Evolutionary conservation across 1,140 invertebrate species (phyloP).

Genomic region (Agraylea sexmaculata): DNA sequence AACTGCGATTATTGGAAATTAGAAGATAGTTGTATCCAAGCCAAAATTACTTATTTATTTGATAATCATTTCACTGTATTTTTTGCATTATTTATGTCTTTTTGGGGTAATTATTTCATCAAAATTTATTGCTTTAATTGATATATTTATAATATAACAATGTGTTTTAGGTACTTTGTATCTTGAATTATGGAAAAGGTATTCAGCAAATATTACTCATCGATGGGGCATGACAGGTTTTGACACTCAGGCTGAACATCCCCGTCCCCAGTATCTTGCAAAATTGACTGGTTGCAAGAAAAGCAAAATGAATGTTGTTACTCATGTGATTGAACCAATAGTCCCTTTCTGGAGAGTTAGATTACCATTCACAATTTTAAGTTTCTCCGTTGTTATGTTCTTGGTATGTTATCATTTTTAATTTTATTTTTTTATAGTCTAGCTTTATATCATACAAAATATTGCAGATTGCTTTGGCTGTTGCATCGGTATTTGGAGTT

Average conservation of each 20-base stretch:
- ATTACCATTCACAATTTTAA: slow-evolving; percentile 16
- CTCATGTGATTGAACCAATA: slow-evolving; percentile 16
- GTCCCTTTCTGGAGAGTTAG: slow-evolving; percentile 19
- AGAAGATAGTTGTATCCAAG: slow-evolving; percentile 74
- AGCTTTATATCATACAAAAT: slow-evolving; percentile 7
- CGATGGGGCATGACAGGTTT: slow-evolving; percentile 83
- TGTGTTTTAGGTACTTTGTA: slow-evolving; percentile 60
- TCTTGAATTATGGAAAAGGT: slow-evolving; percentile 91
- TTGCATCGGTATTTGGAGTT: slow-evolving; percentile 16
- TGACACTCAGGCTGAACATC: slow-evolving; percentile 78
- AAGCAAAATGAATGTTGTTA: slow-evolving; percentile 16
- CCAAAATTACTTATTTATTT: slow-evolving; percentile 84
- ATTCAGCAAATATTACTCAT: slow-evolving; percentile 82
- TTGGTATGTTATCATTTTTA: slow-evolving; percentile 11
- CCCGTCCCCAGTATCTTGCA: slow-evolving; percentile 45
- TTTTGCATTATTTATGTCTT: slow-evolving; percentile 93
- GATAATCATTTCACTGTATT: slow-evolving; percentile 90
- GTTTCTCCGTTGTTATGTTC: slow-evolving; percentile 17
- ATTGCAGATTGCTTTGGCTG: slow-evolving; percentile 15
- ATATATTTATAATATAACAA: not conserved
- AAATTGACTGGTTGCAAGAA: slow-evolving; percentile 16
- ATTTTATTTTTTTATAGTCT: slow-evolving; percentile 2
- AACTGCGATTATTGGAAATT: slow-evolving; percentile 84
- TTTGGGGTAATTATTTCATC: slow-evolving; percentile 66
- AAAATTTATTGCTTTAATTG: slow-evolving; percentile 4